Conservation (phyloP, 2,888 invertebrate species). For the Eupithecia exiguata region DNA sequence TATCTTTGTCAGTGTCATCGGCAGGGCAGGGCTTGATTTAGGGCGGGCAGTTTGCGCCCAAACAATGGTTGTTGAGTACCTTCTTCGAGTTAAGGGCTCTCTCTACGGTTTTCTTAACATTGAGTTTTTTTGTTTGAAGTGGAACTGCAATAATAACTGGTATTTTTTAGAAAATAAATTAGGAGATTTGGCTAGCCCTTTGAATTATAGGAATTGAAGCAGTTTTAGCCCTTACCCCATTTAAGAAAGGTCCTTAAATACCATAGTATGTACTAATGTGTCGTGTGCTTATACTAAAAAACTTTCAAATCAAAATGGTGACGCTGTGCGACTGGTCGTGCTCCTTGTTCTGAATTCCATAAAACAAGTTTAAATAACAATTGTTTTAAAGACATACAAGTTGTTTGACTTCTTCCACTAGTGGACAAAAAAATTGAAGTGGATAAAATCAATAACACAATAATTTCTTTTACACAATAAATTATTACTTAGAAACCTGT, state of each 20-base stretch:
- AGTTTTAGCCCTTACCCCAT: background rate
- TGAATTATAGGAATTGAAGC: background rate
- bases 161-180: background rate
- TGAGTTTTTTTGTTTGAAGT: background rate
- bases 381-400: background rate
- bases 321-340: background rate
- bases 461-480: no score
- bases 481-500: no score
- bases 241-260: background rate
- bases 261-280: no score
- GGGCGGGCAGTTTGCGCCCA: constrained; percentile 27
- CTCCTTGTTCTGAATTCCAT: background rate
- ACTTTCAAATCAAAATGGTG: background rate
- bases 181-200: background rate
- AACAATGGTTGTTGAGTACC: constrained; percentile 29
- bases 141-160: background rate
- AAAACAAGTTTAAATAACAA: background rate
- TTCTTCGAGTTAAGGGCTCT: background rate
- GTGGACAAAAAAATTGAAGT: no score
- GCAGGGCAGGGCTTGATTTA: constrained; percentile 39
- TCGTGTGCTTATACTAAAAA: background rate
- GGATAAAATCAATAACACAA: no score
- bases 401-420: no score
- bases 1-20: constrained; percentile 46
- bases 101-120: background rate